Evolutionary conservation across 2,113 vertebrate genomes (phyloP).

Genomic region (Tyrannus savana): DNA sequence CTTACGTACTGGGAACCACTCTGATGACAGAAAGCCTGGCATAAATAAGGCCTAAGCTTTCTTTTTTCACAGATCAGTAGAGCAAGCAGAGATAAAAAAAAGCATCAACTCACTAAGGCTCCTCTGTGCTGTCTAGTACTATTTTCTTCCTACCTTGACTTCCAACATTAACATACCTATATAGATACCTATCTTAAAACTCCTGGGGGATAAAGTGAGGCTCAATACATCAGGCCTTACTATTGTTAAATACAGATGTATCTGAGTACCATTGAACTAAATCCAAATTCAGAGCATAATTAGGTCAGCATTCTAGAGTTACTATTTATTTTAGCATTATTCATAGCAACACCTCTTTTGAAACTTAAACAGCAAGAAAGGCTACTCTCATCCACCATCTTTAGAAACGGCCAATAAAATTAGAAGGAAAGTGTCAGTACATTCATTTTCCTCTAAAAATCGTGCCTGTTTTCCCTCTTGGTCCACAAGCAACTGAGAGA

Average conservation of each 20-base stretch:
- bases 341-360: background rate
- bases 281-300: background rate
- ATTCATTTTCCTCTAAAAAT: background rate
- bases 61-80: background rate
- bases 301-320: background rate
- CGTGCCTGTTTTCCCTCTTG: background rate
- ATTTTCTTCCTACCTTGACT: background rate
- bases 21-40: background rate
- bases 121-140: background rate
- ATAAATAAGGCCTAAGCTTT: background rate
- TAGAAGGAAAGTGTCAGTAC: background rate
- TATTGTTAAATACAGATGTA: background rate
- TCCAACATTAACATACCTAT: background rate
- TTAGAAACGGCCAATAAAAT: background rate
- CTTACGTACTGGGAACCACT: background rate
- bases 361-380: background rate
- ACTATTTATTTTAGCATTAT: background rate
- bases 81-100: background rate
- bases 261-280: background rate
- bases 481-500: background rate
- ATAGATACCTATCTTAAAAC: background rate
- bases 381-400: background rate
- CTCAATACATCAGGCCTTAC: background rate
- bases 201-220: background rate
- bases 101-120: fast-evolving